These are phyloP conservation scores for Dicaeum eximium DNA, from an alignment of 2,113 vertebrate species.

Conservation along the genomic window DNA sequence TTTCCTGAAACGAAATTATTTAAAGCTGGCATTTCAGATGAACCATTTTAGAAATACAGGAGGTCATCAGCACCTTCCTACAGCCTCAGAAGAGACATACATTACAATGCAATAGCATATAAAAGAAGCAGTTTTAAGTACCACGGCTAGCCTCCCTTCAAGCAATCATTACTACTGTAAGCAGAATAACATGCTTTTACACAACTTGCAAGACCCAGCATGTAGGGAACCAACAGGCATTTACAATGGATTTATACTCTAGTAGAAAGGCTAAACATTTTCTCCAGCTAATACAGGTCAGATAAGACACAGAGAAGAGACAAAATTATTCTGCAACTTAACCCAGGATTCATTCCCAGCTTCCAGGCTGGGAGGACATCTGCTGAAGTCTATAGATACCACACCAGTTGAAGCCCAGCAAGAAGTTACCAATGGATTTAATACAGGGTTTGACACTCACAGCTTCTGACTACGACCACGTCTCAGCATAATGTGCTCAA, in stretches of 20 bases:
- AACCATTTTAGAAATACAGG: not conserved
- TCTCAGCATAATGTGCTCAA: not conserved
- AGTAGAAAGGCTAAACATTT: not conserved
- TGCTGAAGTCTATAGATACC: not conserved
- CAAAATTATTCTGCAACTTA: not conserved
- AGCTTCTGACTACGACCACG: not conserved
- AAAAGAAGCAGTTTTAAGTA: not conserved
- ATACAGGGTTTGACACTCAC: not conserved
- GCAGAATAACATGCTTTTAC: not conserved
- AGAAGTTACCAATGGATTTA: not conserved
- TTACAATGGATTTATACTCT: not conserved
- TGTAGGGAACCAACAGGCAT: rapidly evolving
- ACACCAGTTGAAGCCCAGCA: not conserved
- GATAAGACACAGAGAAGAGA: not conserved
- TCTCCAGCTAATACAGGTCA: not conserved
- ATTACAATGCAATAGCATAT: not conserved
- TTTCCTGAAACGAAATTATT: not conserved
- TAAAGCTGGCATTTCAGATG: not conserved
- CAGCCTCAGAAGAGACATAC: not conserved
- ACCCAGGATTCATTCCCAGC: not conserved
- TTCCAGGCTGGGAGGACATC: not conserved
- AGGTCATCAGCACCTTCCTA: not conserved
- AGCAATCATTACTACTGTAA: not conserved
- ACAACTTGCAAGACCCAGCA: not conserved
- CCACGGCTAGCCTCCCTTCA: not conserved